A percentile compares a stretch with the other conserved stretches of the same genome.
Conservation (phyloP, 2,888 invertebrate species). For the Pristionchus entomophagus region DNA sequence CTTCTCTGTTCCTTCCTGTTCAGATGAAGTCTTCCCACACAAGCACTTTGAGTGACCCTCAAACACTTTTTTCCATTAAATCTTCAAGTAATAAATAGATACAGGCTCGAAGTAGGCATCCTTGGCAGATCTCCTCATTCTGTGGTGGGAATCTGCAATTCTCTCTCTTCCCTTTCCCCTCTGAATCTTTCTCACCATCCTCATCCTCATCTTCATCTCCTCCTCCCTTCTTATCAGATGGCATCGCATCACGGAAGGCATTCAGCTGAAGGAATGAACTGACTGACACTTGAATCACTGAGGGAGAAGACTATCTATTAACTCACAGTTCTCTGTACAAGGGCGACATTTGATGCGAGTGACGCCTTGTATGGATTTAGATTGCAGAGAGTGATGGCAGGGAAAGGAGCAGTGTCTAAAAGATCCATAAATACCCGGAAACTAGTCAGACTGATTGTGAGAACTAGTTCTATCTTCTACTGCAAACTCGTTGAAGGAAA, state of each 20-base stretch:
- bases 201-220: neutral
- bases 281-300: too few species aligned
- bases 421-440: neutral
- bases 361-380: constrained; percentile 73
- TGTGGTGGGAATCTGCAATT: neutral
- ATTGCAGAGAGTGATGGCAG: constrained; percentile 73
- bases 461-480: neutral
- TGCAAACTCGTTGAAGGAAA: neutral
- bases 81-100: neutral
- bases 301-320: neutral
- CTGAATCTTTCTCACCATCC: neutral
- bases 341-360: constrained; percentile 67
- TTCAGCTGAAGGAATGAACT: constrained; percentile 51
- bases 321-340: constrained; percentile 69
- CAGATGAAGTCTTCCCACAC: constrained; percentile 27
- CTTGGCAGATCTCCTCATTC: neutral
- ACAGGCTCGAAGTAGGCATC: constrained; percentile 45
- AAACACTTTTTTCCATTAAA: neutral
- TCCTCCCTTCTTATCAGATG: constrained; percentile 29
- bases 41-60: constrained; percentile 46
- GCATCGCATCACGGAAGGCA: constrained; percentile 50
- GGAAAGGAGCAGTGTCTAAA: constrained; percentile 66
- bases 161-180: too few species aligned
- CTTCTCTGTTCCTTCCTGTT: constrained; percentile 18
- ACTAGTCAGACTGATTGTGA: neutral